Percentiles rank a stretch among this genome's conserved stretches.
These are phyloP conservation scores for Capreolus pygargus DNA, from an alignment of 2,113 vertebrate genomes.

Conservation along the genomic window DNA sequence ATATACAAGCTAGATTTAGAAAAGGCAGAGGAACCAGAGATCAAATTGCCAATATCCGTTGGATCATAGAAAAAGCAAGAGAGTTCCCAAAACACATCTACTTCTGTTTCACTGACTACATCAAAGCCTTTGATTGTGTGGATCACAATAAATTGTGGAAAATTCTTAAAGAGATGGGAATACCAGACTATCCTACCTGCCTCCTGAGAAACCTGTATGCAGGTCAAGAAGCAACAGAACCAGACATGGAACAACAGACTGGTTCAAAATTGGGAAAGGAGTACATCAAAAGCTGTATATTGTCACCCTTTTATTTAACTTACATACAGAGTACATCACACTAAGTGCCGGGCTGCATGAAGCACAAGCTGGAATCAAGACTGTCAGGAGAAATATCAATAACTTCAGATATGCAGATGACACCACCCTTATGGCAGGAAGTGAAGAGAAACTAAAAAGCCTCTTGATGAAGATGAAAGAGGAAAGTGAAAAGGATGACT, in stretches of 20 bases:
- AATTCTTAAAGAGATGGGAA: background rate
- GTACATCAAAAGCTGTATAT: background rate
- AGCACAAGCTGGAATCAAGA: background rate
- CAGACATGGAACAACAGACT: background rate
- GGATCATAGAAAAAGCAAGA: background rate
- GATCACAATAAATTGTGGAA: background rate
- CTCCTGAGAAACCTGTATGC: background rate
- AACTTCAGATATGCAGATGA: background rate
- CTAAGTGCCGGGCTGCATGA: background rate
- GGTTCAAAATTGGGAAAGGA: background rate
- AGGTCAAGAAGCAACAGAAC: background rate
- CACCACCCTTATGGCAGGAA: background rate
- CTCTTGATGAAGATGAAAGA: background rate
- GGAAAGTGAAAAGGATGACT: background rate
- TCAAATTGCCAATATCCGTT: background rate
- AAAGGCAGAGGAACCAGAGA: background rate
- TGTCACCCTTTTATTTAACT: background rate
- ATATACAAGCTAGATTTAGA: background rate
- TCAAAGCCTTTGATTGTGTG: background rate
- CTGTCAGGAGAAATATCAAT: background rate
- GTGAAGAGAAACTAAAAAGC: background rate
- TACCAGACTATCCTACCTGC: background rate
- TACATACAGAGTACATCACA: background rate
- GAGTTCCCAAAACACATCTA: background rate
- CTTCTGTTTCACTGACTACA: background rate